A percentile compares a stretch with the other conserved stretches of the same genome.
Conservation (phyloP, 2,113 vertebrate species). For the Thalassarche chlororhynchos region DNA sequence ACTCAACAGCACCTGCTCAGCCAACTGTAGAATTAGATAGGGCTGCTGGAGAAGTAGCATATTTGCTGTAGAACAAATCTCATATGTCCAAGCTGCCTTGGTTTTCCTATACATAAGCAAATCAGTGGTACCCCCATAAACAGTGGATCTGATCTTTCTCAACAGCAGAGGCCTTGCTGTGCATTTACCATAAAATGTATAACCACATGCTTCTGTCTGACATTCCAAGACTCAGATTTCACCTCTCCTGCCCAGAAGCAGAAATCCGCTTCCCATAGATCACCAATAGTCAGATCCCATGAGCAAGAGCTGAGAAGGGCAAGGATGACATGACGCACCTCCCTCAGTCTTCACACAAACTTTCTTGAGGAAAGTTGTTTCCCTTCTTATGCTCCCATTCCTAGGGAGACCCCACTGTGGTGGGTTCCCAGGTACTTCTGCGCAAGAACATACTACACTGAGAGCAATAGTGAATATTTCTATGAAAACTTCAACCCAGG, state of each 20-base stretch:
- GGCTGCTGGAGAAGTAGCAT: neutral
- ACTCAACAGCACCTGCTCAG: neutral
- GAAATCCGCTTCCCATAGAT: neutral
- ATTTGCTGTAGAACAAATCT: neutral
- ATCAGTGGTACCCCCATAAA: neutral
- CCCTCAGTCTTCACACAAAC: neutral
- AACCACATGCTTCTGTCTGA: neutral
- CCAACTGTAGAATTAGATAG: neutral
- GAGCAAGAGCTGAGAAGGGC: neutral
- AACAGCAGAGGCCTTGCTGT: neutral
- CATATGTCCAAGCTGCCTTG: neutral
- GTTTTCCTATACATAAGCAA: neutral
- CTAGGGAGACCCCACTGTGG: neutral
- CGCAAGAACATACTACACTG: neutral
- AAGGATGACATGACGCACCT: accelerated
- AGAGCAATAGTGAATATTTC: neutral
- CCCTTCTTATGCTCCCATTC: neutral
- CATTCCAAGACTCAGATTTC: neutral
- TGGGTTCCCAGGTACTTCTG: neutral
- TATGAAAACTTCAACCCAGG: neutral
- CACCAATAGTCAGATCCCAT: neutral
- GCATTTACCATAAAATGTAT: neutral
- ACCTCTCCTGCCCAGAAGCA: neutral
- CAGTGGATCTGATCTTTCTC: neutral
- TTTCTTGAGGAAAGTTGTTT: neutral